Evolutionary conservation across 2,888 invertebrate genomes (phyloP).

Genomic region (Nephrotoma flavescens): DNA sequence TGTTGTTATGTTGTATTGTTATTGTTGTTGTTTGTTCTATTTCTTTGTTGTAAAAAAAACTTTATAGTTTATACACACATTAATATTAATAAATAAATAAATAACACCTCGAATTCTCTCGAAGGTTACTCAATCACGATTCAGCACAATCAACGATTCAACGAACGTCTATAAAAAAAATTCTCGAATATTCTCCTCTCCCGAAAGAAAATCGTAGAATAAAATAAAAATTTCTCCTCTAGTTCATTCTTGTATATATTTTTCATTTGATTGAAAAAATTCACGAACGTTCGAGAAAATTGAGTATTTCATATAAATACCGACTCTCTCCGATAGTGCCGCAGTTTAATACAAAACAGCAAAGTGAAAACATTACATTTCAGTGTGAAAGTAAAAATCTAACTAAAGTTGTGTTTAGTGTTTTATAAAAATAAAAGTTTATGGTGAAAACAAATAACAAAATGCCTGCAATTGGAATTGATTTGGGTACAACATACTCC

Average conservation of each 20-base stretch:
- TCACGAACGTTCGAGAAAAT: neutral
- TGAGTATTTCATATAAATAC: neutral
- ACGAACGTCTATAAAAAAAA: too few species aligned
- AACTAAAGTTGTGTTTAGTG: neutral
- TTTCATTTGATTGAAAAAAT: neutral
- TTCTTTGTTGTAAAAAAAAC: too few species aligned
- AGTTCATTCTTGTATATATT: neutral
- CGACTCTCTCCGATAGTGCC: neutral
- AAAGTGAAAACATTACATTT: neutral
- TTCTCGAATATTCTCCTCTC: too few species aligned
- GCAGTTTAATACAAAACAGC: neutral
- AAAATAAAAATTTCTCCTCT: constrained; percentile 63
- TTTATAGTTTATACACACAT: too few species aligned
- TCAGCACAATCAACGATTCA: too few species aligned
- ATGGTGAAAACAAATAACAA: neutral
- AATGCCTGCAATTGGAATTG: constrained; percentile 56
- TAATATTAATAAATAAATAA: too few species aligned
- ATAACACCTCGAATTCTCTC: too few species aligned
- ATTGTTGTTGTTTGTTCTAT: too few species aligned
- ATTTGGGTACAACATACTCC: constrained; percentile 91
- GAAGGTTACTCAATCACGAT: too few species aligned
- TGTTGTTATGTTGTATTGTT: too few species aligned
- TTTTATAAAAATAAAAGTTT: neutral
- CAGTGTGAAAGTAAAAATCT: neutral
- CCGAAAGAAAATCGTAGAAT: too few species aligned